Conservation (phyloP, 2,888 invertebrate genomes). For the Fissipunctia ypsillon region DNA sequence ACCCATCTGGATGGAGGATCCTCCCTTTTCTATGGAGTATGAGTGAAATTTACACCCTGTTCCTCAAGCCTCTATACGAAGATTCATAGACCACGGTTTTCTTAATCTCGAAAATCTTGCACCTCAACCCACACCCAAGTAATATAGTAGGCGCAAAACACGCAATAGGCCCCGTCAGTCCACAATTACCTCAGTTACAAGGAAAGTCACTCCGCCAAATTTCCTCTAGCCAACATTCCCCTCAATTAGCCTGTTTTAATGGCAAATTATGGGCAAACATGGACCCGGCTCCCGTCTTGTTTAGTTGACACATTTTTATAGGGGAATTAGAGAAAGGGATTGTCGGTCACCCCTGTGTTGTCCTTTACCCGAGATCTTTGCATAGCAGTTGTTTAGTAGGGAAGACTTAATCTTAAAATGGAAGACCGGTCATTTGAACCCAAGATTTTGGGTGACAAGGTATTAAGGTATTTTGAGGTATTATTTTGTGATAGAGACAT, state of each 20-base stretch:
- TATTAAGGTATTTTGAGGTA: neutral
- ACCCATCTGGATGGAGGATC: too few species aligned
- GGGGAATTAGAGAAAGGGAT: slow-evolving; percentile 36
- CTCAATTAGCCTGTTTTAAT: slow-evolving; percentile 75
- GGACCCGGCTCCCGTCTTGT: slow-evolving; percentile 47
- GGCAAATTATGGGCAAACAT: slow-evolving; percentile 68
- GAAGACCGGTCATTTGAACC: neutral
- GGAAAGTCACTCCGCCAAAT: slow-evolving; percentile 80
- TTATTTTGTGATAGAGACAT: neutral
- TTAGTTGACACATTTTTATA: slow-evolving; percentile 65
- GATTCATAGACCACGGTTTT: neutral
- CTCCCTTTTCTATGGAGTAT: too few species aligned
- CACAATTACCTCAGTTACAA: slow-evolving; percentile 73
- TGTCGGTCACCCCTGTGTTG: slow-evolving; percentile 14
- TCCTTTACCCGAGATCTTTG: slow-evolving; percentile 19
- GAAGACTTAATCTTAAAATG: neutral
- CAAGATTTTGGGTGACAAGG: neutral
- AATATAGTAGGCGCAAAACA: slow-evolving; percentile 69
- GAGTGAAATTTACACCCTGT: too few species aligned
- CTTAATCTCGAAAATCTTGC: slow-evolving; percentile 36
- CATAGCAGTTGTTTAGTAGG: neutral
- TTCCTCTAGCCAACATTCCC: slow-evolving; percentile 69
- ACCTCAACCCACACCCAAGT: slow-evolving; percentile 40
- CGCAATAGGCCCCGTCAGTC: slow-evolving; percentile 71
- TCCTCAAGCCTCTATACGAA: too few species aligned